Conservation (phyloP, 2,888 invertebrate species). For the Mesochorus sp. region DNA sequence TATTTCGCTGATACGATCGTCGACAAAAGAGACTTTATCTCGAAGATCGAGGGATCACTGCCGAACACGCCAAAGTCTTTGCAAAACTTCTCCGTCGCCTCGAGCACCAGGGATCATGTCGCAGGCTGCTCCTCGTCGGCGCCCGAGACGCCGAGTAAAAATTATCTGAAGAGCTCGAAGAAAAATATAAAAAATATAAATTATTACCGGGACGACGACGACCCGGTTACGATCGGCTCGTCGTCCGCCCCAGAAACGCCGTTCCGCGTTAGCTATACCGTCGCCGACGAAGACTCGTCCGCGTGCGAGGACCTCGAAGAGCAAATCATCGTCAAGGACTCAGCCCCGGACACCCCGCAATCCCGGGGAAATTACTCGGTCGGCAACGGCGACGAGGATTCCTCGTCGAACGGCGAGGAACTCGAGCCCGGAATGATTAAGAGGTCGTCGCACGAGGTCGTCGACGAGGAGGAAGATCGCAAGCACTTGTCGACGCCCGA, state of each 20-base stretch:
- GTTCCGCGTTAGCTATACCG: constrained; percentile 17
- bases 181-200: constrained; percentile 22
- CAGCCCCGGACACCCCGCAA: constrained; percentile 70
- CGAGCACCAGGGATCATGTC: background rate
- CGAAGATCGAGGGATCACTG: constrained; percentile 17
- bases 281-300: constrained; percentile 62
- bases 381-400: constrained; percentile 72
- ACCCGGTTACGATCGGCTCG: constrained; percentile 33
- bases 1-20: constrained; percentile 4
- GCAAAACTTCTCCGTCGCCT: background rate
- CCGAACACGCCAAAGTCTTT: constrained; percentile 32
- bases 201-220: constrained; percentile 23
- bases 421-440: constrained; percentile 62
- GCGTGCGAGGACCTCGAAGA: constrained; percentile 45
- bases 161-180: background rate
- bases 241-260: constrained; percentile 71
- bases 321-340: constrained; percentile 62
- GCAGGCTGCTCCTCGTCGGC: constrained; percentile 21
- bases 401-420: constrained; percentile 72
- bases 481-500: constrained; percentile 82
- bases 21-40: constrained; percentile 66
- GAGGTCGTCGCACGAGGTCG: constrained; percentile 68
- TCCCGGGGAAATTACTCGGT: constrained; percentile 70
- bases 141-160: constrained; percentile 26
- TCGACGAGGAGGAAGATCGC: constrained; percentile 81